Evolutionary conservation across 2,113 vertebrate species (phyloP).

Genomic region (Prinia subflava): DNA sequence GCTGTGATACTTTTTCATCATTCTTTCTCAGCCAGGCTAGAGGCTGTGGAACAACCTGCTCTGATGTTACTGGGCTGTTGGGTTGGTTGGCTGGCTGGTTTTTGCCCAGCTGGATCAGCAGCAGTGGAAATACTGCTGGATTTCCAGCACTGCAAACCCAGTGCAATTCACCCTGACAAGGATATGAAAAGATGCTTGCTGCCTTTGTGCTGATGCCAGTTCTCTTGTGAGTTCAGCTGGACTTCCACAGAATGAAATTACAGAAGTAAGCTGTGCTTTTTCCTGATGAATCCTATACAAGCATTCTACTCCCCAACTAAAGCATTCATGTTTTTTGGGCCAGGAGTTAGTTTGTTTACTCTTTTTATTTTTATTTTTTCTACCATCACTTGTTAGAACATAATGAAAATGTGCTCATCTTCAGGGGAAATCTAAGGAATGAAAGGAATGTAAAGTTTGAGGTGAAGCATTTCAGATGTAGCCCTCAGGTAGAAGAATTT

Average conservation of each 20-base stretch:
- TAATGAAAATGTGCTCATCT: background rate
- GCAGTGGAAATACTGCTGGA: background rate
- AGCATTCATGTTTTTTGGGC: background rate
- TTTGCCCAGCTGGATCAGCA: background rate
- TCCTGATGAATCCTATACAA: background rate
- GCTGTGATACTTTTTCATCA: background rate
- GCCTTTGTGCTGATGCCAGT: background rate
- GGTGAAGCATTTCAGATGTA: background rate
- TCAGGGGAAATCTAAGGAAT: background rate
- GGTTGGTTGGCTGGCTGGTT: background rate
- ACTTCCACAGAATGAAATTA: background rate
- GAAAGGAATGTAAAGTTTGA: background rate
- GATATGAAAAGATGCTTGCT: background rate
- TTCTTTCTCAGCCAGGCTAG: background rate
- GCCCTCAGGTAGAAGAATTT: background rate
- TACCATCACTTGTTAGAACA: background rate
- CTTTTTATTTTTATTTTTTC: background rate
- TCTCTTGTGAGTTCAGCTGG: background rate
- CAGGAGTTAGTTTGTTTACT: background rate
- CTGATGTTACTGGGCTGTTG: background rate
- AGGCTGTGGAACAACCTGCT: slow-evolving; percentile 12
- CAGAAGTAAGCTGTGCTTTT: background rate
- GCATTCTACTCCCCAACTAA: background rate
- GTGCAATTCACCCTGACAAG: background rate
- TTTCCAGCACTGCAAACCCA: background rate